Base-by-base conservation (phyloP, 2,113 vertebrate genomes). In the Nibea albiflora region DNA sequence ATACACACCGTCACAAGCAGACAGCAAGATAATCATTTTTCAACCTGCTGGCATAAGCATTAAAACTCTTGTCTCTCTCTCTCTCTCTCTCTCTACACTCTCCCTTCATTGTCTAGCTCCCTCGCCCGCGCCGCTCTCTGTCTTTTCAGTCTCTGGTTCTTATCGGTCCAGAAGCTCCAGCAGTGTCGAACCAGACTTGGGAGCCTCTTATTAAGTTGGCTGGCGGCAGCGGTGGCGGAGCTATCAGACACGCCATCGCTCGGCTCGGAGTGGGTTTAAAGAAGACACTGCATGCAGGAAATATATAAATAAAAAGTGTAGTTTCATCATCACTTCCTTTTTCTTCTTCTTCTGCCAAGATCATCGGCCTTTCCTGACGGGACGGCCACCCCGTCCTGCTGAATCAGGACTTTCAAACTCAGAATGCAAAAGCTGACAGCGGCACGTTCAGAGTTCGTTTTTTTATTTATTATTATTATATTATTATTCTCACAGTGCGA, bases 41-140 rank as follows among this genome's bases (percentile, higher is more conserved):
- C 88, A 94, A 94, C 93, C 93, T 94, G 92, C 92, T 94, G 92
- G 92, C 92, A 93, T 91, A 90, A 94, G 93, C 92, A 93, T 94
- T 93, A 95, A 93, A 92, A 81, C 73, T 69, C 80, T 46, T 78
- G 66, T 83, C 62, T 75, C 54, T 56, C 76, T 44, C 9, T 1
- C 20, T 46, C 68, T 26, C 60, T 49, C 76, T 35, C 53, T 31
- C 31, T 31, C 31, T 5, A 9, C 35, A 39, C 35, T 39, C 79
- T 17, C 60, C 58, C 44, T 39, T 73, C 19, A 2, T 9, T 71
- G 58, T 71, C 72, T 73, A 3, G 35, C 24, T 73, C 49, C 35
- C 60, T 67, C 65, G 0, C 19, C 54, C 28, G 73, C 78, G 24
- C 73, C 78, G 69, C 49, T 24, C 77, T 71, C 70, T 69, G 52